These are phyloP conservation scores for Eupeodes latifasciatus DNA, from an alignment of 2,888 invertebrate genomes.

Conservation along the genomic window DNA sequence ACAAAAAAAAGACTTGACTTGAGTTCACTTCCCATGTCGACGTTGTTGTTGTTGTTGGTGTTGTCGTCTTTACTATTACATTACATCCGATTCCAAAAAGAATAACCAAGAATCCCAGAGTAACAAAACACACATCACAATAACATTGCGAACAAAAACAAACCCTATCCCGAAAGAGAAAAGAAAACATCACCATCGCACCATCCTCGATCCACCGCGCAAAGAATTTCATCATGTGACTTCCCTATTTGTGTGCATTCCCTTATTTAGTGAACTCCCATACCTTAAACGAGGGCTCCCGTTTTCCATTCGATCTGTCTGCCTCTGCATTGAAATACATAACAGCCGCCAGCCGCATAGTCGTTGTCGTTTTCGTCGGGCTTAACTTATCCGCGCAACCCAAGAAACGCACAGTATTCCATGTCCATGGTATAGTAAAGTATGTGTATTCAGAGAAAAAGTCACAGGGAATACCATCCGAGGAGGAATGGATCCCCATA, in stretches of 20 bases:
- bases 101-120: slow-evolving; percentile 29
- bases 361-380: slow-evolving; percentile 14
- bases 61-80: background rate
- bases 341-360: background rate
- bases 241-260: slow-evolving; percentile 70
- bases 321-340: slow-evolving; percentile 6
- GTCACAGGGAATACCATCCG: slow-evolving; percentile 43
- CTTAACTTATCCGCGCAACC: slow-evolving; percentile 50
- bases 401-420: slow-evolving; percentile 42
- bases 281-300: slow-evolving; percentile 68
- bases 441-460: slow-evolving; percentile 15
- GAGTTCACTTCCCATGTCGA: slow-evolving; percentile 27
- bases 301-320: slow-evolving; percentile 62
- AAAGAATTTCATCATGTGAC: slow-evolving; percentile 53
- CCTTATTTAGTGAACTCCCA: slow-evolving; percentile 71
- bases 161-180: slow-evolving; percentile 44
- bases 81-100: slow-evolving; percentile 34
- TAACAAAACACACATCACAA: slow-evolving; percentile 12
- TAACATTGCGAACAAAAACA: slow-evolving; percentile 52
- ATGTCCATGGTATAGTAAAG: background rate
- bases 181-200: slow-evolving; percentile 29
- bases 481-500: slow-evolving; percentile 49
- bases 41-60: background rate
- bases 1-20: background rate
- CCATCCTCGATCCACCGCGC: slow-evolving; percentile 30